Base-by-base conservation (phyloP, 1,140 invertebrate species). In the Pinna nobilis region DNA sequence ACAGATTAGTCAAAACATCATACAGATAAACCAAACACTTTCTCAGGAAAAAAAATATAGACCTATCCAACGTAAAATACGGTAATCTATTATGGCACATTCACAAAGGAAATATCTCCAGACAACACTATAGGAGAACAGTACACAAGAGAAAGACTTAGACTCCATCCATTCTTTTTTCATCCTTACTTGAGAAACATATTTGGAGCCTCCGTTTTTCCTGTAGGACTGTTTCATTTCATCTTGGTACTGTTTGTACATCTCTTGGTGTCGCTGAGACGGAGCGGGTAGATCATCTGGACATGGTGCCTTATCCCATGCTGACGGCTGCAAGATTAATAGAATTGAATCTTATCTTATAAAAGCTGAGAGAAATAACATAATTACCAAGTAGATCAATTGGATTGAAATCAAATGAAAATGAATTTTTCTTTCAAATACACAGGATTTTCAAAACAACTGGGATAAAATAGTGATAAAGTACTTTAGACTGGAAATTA, bases 281-380 rank as follows among this genome's bases (percentile, higher is more conserved):
- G 85, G 85, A 3, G 74, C 70, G 32, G 75, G 77, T 13, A 81
- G 44, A 50, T 79, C 68, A 11, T 79, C 79, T 28, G 85, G 78
- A 28, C 84, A 79, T 3, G 84, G 79, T n/a, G 83, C 80, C 11
- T 51, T 74, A 64, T 86, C 85, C 85, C 85, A 86, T 4, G 84
- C 85, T 66, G 72, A 78, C 1, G 81, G 81, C 85, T 85, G 30
- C 9, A 59, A 59, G 37, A 20, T 28, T 20, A 53, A n/a, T n/a
- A n/a, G n/a, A n/a, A n/a, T n/a, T n/a, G n/a, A n/a, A n/a, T n/a
- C n/a, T n/a, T n/a, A n/a, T n/a, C n/a, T n/a, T n/a, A n/a, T n/a
- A n/a, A n/a, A n/a, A n/a, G n/a, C n/a, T n/a, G n/a, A n/a, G 15
- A 18, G 11, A 51, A 25, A 53, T 30, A 25, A 1, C 20, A 23